phyloP scores from a whole-genome alignment of 2,797 vertebrate genomes.

The Chelonia mydas region DNA sequence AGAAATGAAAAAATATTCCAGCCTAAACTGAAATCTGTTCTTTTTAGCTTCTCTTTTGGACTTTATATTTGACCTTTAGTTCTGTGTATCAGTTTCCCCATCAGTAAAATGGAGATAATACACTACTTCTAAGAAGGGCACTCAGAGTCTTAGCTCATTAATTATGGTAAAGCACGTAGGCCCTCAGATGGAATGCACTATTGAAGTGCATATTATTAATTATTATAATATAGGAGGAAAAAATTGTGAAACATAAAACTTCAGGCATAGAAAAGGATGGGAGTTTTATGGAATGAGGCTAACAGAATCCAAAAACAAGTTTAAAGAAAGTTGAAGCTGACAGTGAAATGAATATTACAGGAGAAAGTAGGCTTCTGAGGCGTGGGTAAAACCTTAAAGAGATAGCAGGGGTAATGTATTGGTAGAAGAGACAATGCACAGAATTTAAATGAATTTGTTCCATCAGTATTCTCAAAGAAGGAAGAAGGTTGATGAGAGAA shows the following conservation, averaged over 20 bases:
- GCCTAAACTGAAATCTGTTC: not conserved
- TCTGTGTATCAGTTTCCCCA: conserved; percentile 37
- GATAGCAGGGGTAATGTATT: conserved; percentile 4
- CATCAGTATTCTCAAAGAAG: not conserved
- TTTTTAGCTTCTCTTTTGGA: not conserved
- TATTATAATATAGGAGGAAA: conserved; percentile 36
- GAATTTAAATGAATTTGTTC: conserved; percentile 6
- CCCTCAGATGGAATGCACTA: conserved; percentile 37
- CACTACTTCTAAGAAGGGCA: not conserved
- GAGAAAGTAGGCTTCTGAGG: not conserved
- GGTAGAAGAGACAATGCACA: not conserved
- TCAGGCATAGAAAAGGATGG: conserved; percentile 38
- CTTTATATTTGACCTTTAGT: not conserved
- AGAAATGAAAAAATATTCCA: not conserved
- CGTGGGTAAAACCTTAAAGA: conserved; percentile 18
- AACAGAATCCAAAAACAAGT: conserved; percentile 56
- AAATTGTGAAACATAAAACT: conserved; percentile 61
- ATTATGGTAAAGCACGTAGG: conserved; percentile 26
- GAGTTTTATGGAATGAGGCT: conserved; percentile 38
- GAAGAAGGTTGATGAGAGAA: not conserved
- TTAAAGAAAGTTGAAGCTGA: conserved; percentile 47
- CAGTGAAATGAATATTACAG: conserved; percentile 30
- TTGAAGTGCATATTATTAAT: conserved; percentile 5
- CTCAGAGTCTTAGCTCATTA: conserved; percentile 8
- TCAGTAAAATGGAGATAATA: not conserved